Conservation (phyloP, 1,140 invertebrate genomes). For the Zaprionus inermis region DNA sequence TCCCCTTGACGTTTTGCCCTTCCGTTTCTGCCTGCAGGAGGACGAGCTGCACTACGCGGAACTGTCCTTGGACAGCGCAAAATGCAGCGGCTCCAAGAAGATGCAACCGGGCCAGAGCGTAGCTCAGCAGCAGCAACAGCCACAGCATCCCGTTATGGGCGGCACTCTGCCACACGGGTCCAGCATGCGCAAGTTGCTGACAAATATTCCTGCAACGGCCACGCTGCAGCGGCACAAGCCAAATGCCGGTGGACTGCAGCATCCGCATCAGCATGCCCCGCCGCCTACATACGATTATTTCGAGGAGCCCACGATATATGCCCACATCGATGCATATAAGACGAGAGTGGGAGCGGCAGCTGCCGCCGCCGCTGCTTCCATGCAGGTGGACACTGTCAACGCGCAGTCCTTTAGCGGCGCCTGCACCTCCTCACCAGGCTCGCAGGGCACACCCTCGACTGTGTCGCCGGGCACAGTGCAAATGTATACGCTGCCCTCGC, state of each 20-base stretch:
- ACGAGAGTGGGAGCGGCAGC: slow-evolving; percentile 67
- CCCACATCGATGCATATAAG: slow-evolving; percentile 88
- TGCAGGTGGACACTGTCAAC: slow-evolving; percentile 64
- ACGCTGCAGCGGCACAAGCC: slow-evolving; percentile 78
- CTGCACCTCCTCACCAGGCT: slow-evolving; percentile 73
- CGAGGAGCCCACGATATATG: slow-evolving; percentile 88
- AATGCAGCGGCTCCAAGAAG: slow-evolving; percentile 58
- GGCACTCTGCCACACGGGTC: slow-evolving; percentile 78
- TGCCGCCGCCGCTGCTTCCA: slow-evolving; percentile 16
- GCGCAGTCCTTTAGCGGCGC: slow-evolving; percentile 60
- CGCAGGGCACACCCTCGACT: slow-evolving; percentile 78
- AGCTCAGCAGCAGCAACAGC: slow-evolving; percentile 47
- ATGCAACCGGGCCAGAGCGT: slow-evolving; percentile 38
- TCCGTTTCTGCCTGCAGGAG: slow-evolving; percentile 55
- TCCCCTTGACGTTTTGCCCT: slow-evolving; percentile 8
- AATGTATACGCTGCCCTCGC: slow-evolving; percentile 79
- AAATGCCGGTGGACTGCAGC: slow-evolving; percentile 76
- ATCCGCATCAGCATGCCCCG: slow-evolving; percentile 76
- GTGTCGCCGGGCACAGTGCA: slow-evolving; percentile 80
- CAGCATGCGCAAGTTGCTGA: slow-evolving; percentile 77
- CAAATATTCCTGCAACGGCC: slow-evolving; percentile 73
- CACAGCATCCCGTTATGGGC: slow-evolving; percentile 48
- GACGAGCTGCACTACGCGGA: slow-evolving; percentile 91
- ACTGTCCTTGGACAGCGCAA: slow-evolving; percentile 85
- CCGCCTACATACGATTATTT: slow-evolving; percentile 83